Base-by-base conservation (phyloP, 2,888 invertebrate species). In the Glaucopsyche alexis region DNA sequence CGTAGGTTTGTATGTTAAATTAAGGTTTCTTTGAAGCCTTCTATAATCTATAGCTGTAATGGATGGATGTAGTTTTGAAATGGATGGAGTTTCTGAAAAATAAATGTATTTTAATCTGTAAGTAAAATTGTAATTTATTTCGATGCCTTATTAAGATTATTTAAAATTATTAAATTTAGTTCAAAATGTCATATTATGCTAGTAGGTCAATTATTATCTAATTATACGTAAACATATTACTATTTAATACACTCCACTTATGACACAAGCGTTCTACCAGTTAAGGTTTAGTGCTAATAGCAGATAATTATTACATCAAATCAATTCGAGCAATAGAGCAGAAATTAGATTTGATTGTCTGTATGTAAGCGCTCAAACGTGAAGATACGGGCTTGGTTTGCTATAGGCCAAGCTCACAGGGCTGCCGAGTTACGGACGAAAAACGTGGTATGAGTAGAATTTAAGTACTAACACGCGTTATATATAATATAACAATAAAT, bases 261-360 rank as follows among this genome's bases (percentile, higher is more conserved):
- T 1, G 8, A 19, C 11, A 55, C 13, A 0, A 29, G 29, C 47
- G 47, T 13, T 60, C 4, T 19, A 16, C 50, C n/a, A 52, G 55
- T 29, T 19, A 60, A 29, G 60, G 13, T 55, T 73, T 73, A 72
- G 74, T 76, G 70, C 60, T 66, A 75, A 64, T 47, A 40, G 40
- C 64, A 49, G 65, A 72, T 72, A 67, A 66, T 69, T 47, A 67
- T 52, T 52, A 42, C 52, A 72, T 67, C 45, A 55, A 19, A 76
- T 73, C 64, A 71, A 74, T 74, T 74, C 73, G 52, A 71, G 71
- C 73, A 76, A 47, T 69, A 72, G 76, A 73, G 73, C 75, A 74
- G 74, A 78, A 78, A 75, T 64, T 69, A 65, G 67, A 72, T 74
- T 74, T 74, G 77, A 77, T 78, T 77, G 75, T 74, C 74, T 75